These are phyloP conservation scores for Anoura caudifer DNA, from an alignment of 2,113 vertebrate genomes.

Conservation along the genomic window DNA sequence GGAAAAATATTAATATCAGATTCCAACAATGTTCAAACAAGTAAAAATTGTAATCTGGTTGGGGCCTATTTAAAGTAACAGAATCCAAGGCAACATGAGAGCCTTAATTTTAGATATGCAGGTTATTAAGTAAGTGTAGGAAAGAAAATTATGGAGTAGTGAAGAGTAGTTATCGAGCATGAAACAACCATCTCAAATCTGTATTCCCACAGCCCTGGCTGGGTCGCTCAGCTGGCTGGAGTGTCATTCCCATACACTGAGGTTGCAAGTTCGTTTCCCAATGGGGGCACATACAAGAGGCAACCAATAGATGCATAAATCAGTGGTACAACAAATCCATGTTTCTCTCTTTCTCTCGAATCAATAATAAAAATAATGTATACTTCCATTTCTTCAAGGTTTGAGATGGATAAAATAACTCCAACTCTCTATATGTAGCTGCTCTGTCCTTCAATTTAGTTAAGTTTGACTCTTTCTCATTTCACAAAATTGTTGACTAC, in stretches of 20 bases:
- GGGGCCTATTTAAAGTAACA: constrained; percentile 65
- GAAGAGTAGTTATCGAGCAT: neutral
- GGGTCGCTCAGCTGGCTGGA: too few relatives aligned
- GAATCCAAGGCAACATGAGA: constrained; percentile 50
- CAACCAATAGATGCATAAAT: too few relatives aligned
- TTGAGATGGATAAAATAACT: neutral
- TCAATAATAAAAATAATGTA: neutral
- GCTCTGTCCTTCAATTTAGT: neutral
- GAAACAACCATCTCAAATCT: neutral
- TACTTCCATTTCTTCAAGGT: neutral
- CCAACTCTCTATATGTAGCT: neutral
- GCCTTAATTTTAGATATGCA: constrained; percentile 33
- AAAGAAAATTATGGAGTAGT: neutral
- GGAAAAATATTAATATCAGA: constrained; percentile 47
- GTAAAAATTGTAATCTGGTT: constrained; percentile 61
- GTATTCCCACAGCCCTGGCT: neutral
- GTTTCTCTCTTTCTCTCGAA: too few relatives aligned
- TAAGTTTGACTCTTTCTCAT: neutral
- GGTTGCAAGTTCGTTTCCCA: too few relatives aligned
- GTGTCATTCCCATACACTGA: too few relatives aligned
- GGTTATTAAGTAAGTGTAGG: constrained; percentile 35
- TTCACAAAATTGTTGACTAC: neutral
- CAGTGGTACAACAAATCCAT: too few relatives aligned
- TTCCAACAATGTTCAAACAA: constrained; percentile 38
- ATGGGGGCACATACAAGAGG: too few relatives aligned